A percentile compares a stretch with the other conserved stretches of the same genome.
Conservation (phyloP, 2,113 vertebrate genomes). For the Chloroceryle aenea region DNA sequence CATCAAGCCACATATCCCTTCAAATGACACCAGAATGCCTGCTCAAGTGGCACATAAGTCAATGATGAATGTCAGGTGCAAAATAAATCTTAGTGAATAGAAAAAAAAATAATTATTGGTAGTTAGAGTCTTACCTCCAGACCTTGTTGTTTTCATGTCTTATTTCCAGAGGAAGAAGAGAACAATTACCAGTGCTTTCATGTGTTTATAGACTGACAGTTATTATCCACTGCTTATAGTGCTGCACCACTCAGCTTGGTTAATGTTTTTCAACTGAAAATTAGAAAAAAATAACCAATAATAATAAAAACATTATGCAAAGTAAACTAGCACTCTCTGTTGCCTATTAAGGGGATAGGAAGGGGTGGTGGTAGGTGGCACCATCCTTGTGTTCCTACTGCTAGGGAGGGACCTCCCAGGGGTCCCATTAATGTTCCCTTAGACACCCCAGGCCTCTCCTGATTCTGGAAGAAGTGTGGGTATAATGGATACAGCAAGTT, state of each 20-base stretch:
- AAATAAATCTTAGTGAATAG: neutral
- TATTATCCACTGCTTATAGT: neutral
- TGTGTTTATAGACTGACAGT: neutral
- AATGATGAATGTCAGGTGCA: neutral
- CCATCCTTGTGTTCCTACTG: neutral
- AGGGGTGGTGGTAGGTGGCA: neutral
- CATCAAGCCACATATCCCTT: neutral
- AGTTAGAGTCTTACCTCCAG: neutral
- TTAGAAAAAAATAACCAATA: neutral
- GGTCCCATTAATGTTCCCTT: neutral
- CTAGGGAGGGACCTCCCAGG: neutral
- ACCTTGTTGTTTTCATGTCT: neutral
- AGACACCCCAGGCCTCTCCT: neutral
- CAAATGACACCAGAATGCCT: neutral
- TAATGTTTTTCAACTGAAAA: neutral
- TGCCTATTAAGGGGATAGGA: neutral
- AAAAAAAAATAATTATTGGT: neutral
- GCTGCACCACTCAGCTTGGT: neutral
- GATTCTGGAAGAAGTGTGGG: neutral
- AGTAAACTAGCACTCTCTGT: neutral
- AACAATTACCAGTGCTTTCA: slow-evolving; percentile 7
- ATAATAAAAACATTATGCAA: neutral
- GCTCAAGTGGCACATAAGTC: slow-evolving; percentile 1
- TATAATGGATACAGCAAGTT: neutral
- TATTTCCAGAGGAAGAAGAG: neutral